A percentile compares a stretch with the other conserved stretches of the same genome.
Evolutionary conservation across 2,797 vertebrate genomes (phyloP).

Genomic region (Phataginus tetradactyla): DNA sequence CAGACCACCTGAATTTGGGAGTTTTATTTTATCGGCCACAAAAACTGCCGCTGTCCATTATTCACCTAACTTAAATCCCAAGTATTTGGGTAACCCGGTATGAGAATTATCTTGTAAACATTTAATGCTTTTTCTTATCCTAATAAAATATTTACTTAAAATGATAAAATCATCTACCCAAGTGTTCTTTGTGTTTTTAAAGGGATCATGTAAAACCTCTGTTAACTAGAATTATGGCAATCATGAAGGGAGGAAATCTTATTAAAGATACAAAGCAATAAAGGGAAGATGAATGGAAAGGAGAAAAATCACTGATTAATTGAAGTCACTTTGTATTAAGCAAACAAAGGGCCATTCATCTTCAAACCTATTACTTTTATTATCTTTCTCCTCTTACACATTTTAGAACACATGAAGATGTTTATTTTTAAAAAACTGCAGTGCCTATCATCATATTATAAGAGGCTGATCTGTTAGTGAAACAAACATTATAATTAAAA

Average conservation of each 20-base stretch:
- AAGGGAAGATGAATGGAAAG: neutral
- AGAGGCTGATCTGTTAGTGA: neutral
- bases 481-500: constrained; percentile 33
- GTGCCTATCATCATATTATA: neutral
- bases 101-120: constrained; percentile 19
- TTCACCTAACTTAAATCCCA: constrained; percentile 1
- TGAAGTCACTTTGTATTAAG: neutral
- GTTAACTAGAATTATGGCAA: constrained; percentile 2
- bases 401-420: neutral
- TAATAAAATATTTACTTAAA: constrained; percentile 62
- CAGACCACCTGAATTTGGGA: neutral
- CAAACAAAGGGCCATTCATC: neutral
- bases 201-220: neutral
- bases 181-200: constrained; percentile 3
- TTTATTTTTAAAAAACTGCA: neutral
- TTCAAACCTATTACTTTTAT: neutral
- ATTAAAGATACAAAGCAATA: neutral
- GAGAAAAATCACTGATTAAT: neutral
- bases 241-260: neutral
- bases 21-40: neutral
- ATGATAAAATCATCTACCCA: constrained; percentile 43
- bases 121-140: constrained; percentile 45
- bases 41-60: neutral
- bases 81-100: constrained; percentile 30
- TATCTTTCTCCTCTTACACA: neutral